Percentiles rank a stretch among this genome's conserved stretches.
Evolutionary conservation across 2,113 vertebrate species (phyloP).

Genomic region (Psittacula cyanocephala): DNA sequence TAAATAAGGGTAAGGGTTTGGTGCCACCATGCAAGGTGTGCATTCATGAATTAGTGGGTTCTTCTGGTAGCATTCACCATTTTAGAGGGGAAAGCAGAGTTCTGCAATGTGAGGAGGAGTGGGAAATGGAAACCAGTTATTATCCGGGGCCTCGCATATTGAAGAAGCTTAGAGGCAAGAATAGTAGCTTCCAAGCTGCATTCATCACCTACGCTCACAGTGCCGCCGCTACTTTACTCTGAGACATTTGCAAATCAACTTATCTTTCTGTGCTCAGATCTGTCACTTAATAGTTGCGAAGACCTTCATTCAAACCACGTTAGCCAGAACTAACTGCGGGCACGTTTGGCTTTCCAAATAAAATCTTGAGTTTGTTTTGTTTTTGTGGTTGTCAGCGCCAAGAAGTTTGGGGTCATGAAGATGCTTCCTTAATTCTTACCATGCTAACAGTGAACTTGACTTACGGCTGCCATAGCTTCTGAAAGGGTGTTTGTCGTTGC

Average conservation of each 20-base stretch:
- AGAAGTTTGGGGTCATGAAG: not conserved
- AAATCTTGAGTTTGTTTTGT: not conserved
- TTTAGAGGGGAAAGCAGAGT: not conserved
- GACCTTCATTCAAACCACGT: not conserved
- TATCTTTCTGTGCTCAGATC: not conserved
- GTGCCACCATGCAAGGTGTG: not conserved
- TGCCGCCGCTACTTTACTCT: rapidly evolving
- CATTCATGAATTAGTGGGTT: not conserved
- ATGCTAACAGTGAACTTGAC: not conserved
- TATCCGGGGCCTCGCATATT: not conserved
- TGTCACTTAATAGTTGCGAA: not conserved
- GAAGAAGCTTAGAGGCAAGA: not conserved
- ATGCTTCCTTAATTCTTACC: not conserved
- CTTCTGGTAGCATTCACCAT: not conserved
- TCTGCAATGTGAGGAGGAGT: not conserved
- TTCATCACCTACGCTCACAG: rapidly evolving
- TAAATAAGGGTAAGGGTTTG: not conserved
- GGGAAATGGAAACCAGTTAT: not conserved
- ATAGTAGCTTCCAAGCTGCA: not conserved
- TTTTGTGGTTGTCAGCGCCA: not conserved
- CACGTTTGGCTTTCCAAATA: not conserved
- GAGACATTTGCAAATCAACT: not conserved
- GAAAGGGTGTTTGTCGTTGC: not conserved
- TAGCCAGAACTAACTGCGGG: not conserved
- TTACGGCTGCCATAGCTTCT: not conserved